Evolutionary conservation across 2,888 invertebrate genomes (phyloP).

Genomic region (Parochlus steinenii): DNA sequence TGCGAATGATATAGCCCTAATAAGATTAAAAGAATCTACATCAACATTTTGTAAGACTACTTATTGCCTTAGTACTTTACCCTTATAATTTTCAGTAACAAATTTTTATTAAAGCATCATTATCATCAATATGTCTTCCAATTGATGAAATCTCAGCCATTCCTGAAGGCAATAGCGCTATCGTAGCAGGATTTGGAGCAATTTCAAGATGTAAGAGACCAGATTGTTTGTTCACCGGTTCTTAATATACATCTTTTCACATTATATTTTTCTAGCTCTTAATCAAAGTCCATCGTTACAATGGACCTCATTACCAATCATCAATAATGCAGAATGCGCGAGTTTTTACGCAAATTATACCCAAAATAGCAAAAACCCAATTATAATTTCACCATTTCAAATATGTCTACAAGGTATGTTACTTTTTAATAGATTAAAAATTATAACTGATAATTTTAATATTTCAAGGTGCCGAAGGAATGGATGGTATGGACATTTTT

Average conservation of each 20-base stretch:
- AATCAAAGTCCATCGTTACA: conserved; percentile 26
- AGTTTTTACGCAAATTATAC: conserved; percentile 27
- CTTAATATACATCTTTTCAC: no score
- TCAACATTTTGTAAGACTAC: not conserved
- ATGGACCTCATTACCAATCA: conserved; percentile 30
- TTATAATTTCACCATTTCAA: conserved; percentile 26
- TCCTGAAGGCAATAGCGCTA: conserved; percentile 34
- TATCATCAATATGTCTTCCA: conserved; percentile 36
- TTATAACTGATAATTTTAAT: no score
- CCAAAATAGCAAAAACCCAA: conserved; percentile 28
- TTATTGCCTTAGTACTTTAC: not conserved
- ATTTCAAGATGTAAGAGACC: conserved; percentile 7
- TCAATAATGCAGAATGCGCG: conserved; percentile 27
- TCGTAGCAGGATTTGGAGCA: conserved; percentile 61
- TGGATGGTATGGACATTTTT: no score
- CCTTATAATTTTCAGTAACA: not conserved
- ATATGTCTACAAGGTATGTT: conserved; percentile 30
- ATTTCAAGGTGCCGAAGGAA: no score
- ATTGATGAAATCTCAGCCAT: conserved; percentile 20
- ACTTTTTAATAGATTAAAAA: no score
- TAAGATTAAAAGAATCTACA: conserved; percentile 24
- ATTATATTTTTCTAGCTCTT: no score
- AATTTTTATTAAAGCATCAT: conserved; percentile 19
- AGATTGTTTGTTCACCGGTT: conserved; percentile 14
- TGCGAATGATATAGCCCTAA: conserved; percentile 41